Conservation (phyloP, 2,888 invertebrate species). For the Geotrupes spiniger region DNA sequence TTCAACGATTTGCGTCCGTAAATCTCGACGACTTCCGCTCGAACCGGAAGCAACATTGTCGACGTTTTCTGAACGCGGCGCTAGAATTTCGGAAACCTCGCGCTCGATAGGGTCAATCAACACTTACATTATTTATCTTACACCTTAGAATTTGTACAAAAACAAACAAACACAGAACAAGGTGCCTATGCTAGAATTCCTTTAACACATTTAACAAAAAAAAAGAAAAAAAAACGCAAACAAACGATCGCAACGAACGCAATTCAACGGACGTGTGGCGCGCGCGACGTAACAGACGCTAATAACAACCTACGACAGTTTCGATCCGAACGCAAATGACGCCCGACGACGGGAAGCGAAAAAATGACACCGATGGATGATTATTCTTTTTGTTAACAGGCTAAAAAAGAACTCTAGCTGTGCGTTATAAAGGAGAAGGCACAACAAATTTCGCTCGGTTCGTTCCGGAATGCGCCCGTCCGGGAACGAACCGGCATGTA, state of each 20-base stretch:
- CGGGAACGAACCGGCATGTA: slow-evolving; percentile 26
- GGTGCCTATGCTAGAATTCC: slow-evolving; percentile 29
- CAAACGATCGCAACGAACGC: slow-evolving; percentile 3
- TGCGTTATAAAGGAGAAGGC: slow-evolving; percentile 45
- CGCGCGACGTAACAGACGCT: background rate
- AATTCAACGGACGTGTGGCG: background rate
- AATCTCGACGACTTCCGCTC: too few species aligned
- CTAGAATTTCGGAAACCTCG: slow-evolving; percentile 10
- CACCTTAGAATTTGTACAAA: slow-evolving; percentile 33
- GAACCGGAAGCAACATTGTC: too few species aligned
- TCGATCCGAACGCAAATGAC: too few species aligned
- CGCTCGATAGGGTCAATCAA: slow-evolving; percentile 23
- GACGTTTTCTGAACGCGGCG: slow-evolving; percentile 7
- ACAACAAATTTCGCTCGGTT: slow-evolving; percentile 40
- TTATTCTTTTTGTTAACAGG: slow-evolving; percentile 6
- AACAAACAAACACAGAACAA: slow-evolving; percentile 35
- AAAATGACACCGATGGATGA: too few species aligned
- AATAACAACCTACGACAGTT: too few species aligned
- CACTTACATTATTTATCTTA: slow-evolving; percentile 38
- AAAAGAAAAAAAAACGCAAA: background rate
- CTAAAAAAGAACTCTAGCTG: slow-evolving; percentile 32
- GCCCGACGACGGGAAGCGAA: too few species aligned
- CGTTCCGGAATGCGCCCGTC: slow-evolving; percentile 29
- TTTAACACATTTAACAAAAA: slow-evolving; percentile 14
- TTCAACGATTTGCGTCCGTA: too few species aligned